Evolutionary conservation across 2,113 vertebrate species (phyloP), one percentile per base, ranked within the genome.

Genomic region (Equus quagga): DNA sequence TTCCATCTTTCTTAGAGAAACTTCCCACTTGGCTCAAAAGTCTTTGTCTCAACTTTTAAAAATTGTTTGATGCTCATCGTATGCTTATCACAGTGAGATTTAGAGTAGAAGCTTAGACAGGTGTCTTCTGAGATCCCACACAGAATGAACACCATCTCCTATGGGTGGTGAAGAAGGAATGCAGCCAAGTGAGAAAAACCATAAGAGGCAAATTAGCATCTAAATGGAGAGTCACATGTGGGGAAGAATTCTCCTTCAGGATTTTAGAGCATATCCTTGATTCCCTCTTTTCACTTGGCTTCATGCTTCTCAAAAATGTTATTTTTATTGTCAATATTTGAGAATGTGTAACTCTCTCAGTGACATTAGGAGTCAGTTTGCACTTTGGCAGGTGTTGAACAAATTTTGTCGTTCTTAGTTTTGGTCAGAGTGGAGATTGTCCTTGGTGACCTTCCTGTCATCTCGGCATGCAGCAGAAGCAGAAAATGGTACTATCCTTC

Each of bases 211-310:
- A 91, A 95, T 97, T 96, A 91, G 56, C 72, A 96, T 93, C 94
- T 96, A 88, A 96, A 85, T 93, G 78, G 78, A 93, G 91, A 95
- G 28, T 76, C 94, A 58, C 26, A 93, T 54, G n/a, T 78, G 36
- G 84, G 49, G 51, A 90, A 64, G 92, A 92, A 79, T 90, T 76
- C 4, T 80, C 51, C 84, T 94, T 96, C 67, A 76, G 14, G 65
- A 91, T 91, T 93, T 88, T 36, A 36, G 93, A 95, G 83, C 58
- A 54, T 33, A 19, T 41, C 33, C 14, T 92, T 78, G 26, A 83
- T 87, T 97, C 33, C 6, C 69, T 26, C 2, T 92, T 56, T 89
- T 92, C 3, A 46, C 1, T 84, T 85, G 78, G 33, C 65, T 91
- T 91, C 33, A 85, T 17, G 15, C 41, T 9, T 90, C 69, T 83